Evolutionary conservation across 2,797 vertebrate species (phyloP), one percentile per base, ranked within the genome.

Genomic region (Hyperoplus lanceolatus): DNA sequence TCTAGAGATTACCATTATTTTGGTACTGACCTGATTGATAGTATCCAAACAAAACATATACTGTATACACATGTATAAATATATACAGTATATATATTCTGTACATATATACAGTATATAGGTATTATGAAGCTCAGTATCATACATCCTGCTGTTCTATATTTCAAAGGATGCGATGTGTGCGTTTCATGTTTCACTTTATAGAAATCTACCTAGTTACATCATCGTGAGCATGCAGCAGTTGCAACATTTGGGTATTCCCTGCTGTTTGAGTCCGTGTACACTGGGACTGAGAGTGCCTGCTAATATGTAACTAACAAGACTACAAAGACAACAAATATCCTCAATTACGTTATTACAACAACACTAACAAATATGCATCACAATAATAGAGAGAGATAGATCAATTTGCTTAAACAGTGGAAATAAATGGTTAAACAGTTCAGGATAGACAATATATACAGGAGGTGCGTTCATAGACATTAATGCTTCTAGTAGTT

Each of bases 281-380:
- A 38, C 12, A 43, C 18, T 0, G 3, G 4, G n/a, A 69, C 59
- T 29, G 16, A 39, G 12, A 51, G 49, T 5, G n/a, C 5, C 63
- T 48, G 74, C 75, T 73, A 73, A 61, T 86, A 10, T 63, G n/a
- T 66, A 76, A 67, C 61, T 51, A 71, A 60, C 13, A 43, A 43
- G 45, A 51, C 46, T 53, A 42, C n/a, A 59, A 43, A 75, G 48
- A 14, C 45, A 62, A 58, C 13, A 57, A 58, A 16, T 65, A 39
- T 16, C 59, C 38, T 51, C 38, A 43, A 15, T 38, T n/a, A 58
- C 8, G 43, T 15, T 1, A n/a, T 66, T 8, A 29, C 16, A n/a
- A 21, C 36, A 50, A 12, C 29, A 41, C 14, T 10, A 38, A 50
- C 48, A n/a, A 29, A 21, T 12, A 45, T 16, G 8, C 3, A 45